Evolutionary conservation across 2,797 vertebrate genomes (phyloP), one percentile per base, ranked within the genome.

Genomic region (Pseudomugil tenellus): DNA sequence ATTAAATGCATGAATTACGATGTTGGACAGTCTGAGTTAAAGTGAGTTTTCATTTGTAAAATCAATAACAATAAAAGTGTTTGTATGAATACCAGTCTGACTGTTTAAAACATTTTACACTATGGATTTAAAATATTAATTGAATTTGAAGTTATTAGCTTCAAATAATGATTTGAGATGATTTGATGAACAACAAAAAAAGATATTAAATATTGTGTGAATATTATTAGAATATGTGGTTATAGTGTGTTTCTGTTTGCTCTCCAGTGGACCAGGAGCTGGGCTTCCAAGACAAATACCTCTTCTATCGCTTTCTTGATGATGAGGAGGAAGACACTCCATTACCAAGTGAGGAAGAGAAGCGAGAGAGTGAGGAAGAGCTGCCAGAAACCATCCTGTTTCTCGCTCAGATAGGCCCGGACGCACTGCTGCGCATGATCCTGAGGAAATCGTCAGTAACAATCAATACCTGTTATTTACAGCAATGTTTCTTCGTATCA

Each of bases 231-330:
- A n/a, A n/a, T 35, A 17, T 59, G 4, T 3, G 31, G 43, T 34
- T 60, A 17, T 58, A 3, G 29, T 29, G 19, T 69, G 14, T 66
- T 19, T 14, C 34, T 41, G 16, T 72, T 54, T 60, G 9, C 51
- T 74, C 63, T 3, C 3, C 86, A 99, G 97, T 98, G 91, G 97
- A 99, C 84, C 97, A 99, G 80, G 97, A 99, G 9, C 92, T 97
- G 68, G 91, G 96, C 71, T 99, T 99, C 90, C 97, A 99, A 91
- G 98, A 99, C 87, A 99, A 99, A 84, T 99, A 99, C 87, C 94
- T 99, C 70, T 99, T 99, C 91, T 99, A 99, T 80, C 97, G 97
- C 63, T 99, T 99, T 90, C 94, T 98, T 87, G 97, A 98, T 3
- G 98, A 99, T 1, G 97, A 99, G 79, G 92, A 90, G 0, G 97